Base-by-base conservation (phyloP, 2,113 vertebrate genomes). In the Aleadryas rufinucha region DNA sequence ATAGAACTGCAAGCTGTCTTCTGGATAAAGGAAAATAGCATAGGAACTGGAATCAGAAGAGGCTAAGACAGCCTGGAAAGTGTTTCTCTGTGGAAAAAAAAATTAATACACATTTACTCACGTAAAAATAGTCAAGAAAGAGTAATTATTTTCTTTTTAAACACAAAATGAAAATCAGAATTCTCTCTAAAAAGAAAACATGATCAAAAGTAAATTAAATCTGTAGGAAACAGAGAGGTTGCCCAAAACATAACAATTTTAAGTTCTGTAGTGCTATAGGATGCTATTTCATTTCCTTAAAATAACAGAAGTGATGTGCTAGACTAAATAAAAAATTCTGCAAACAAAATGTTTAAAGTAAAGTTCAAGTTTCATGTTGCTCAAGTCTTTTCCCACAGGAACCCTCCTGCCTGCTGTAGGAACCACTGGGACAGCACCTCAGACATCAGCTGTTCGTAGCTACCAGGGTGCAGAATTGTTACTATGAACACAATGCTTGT, bases 1-100 rank as follows among this genome's bases (percentile, higher is more conserved):
- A 41, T 96, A 95, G 96, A 99, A 99, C 95, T 99, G 98, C 84
- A 99, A 93, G 23, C 98, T 97, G 16, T 98, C 98, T 84, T 98
- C 98, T 35, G 98, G 97, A 72, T 99, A 99, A 42, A 99, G 98
- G 92, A 99, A 97, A 93, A 99, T 97, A 64, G 98, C 99, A 37
- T 99, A 99, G 39, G 99, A 99, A 89, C 96, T 97, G 13, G 97
- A 98, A 21, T 98, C 98, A 47, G 98, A 97, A 68, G 98, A 99
- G 13, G 98, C 99, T 92, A 99, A 90, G 68, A 99, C 98, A 91
- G 99, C 97, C 97, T 99, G 99, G 97, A 99, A 99, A 8, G 99
- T 99, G 97, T 99, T 99, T 96, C 98, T 99, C 99, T 99, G 97
- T 69, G 60, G 65, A 93, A 54, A 33, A 90, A 90, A n/a, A 71